Evolutionary conservation across 2,797 vertebrate species (phyloP).

Genomic region (Sebastes itinus): DNA sequence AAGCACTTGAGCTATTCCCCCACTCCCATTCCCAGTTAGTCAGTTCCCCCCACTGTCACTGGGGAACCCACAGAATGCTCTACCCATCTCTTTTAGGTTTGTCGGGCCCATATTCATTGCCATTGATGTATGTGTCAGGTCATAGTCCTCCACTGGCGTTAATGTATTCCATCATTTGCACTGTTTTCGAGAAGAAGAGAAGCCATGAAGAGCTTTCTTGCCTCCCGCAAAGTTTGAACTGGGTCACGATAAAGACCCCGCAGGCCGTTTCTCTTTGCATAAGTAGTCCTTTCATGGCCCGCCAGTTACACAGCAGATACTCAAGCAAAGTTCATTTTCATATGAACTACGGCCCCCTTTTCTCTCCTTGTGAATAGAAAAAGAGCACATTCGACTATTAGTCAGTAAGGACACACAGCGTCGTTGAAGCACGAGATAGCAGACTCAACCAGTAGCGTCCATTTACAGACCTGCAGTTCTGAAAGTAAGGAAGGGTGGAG

Average conservation of each 20-base stretch:
- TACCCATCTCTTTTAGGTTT: slow-evolving; percentile 57
- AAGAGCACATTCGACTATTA: background rate
- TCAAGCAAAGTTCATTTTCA: slow-evolving; percentile 61
- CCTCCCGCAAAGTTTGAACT: slow-evolving; percentile 71
- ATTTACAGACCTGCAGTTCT: background rate
- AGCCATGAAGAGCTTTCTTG: slow-evolving; percentile 55
- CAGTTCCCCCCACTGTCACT: slow-evolving; percentile 27
- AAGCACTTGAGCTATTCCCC: slow-evolving; percentile 58
- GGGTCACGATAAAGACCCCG: slow-evolving; percentile 67
- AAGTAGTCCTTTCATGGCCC: slow-evolving; percentile 71
- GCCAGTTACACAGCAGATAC: slow-evolving; percentile 63
- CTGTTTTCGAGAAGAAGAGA: slow-evolving; percentile 47
- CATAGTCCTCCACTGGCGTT: slow-evolving; percentile 67
- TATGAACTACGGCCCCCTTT: slow-evolving; percentile 46
- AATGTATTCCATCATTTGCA: slow-evolving; percentile 75
- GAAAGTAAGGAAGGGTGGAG: background rate
- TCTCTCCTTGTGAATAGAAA: slow-evolving; percentile 3
- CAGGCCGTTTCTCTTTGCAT: slow-evolving; percentile 71
- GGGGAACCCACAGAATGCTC: slow-evolving; percentile 64
- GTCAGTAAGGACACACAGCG: background rate
- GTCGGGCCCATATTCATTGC: slow-evolving; percentile 69
- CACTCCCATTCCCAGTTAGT: background rate
- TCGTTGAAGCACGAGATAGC: background rate
- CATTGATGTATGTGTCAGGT: slow-evolving; percentile 78
- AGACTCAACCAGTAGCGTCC: background rate